Percentiles rank a stretch among this genome's conserved stretches.
Conservation (phyloP, 2,888 invertebrate genomes). For the Clistopyga incitator region DNA sequence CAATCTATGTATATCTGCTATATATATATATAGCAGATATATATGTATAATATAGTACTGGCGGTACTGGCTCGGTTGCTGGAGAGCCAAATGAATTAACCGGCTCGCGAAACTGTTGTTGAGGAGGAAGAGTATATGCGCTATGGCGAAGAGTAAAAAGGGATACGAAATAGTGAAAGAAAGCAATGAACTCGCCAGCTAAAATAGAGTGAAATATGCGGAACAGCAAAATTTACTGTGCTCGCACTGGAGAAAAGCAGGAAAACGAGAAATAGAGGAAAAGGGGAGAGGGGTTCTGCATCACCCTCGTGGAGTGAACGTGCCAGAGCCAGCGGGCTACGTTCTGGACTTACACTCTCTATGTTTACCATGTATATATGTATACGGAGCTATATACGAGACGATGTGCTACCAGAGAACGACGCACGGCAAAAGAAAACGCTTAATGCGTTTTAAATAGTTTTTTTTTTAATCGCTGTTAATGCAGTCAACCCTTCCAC, state of each 20-base stretch:
- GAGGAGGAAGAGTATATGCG: slow-evolving; percentile 7
- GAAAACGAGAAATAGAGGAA: slow-evolving; percentile 29
- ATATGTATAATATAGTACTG: not conserved
- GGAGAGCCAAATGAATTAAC: slow-evolving; percentile 60
- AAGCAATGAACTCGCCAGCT: slow-evolving; percentile 59
- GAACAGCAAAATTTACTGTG: slow-evolving; percentile 54
- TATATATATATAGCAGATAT: too few relatives aligned
- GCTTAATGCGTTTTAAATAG: slow-evolving; percentile 67
- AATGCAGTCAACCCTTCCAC: slow-evolving; percentile 66
- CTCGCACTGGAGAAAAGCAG: slow-evolving; percentile 21
- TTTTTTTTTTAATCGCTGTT: slow-evolving; percentile 61
- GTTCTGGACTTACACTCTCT: slow-evolving; percentile 3
- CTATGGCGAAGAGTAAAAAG: not conserved
- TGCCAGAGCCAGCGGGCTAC: slow-evolving; percentile 22
- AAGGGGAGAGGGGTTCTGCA: slow-evolving; percentile 14
- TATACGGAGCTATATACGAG: not conserved
- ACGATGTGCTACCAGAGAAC: slow-evolving; percentile 18
- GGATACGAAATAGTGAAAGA: slow-evolving; percentile 49
- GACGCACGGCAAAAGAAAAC: slow-evolving; percentile 47
- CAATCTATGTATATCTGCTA: not conserved
- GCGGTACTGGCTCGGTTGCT: not conserved
- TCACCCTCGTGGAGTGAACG: slow-evolving; percentile 34
- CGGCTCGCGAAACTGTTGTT: slow-evolving; percentile 39
- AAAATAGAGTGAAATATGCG: slow-evolving; percentile 59
- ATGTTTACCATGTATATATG: not conserved